These are phyloP conservation scores for Neomonachus schauinslandi DNA, from an alignment of 2,113 vertebrate species.

Conservation along the genomic window DNA sequence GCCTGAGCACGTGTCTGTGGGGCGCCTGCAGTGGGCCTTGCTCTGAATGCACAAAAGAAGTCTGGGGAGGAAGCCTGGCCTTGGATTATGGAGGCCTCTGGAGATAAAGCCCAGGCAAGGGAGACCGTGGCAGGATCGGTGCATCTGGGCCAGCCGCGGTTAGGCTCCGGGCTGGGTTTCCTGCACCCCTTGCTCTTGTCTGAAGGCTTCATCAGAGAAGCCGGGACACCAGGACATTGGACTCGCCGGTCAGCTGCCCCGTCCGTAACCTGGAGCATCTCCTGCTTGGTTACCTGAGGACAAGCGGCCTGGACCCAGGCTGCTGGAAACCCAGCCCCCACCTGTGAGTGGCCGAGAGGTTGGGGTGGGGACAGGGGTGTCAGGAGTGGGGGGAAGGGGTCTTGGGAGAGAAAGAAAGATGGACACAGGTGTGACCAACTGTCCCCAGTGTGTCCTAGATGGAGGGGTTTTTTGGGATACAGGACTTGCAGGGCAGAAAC, in stretches of 20 bases:
- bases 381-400: rapidly evolving
- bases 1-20: rapidly evolving
- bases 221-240: rapidly evolving
- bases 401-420: neutral
- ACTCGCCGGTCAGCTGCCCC: neutral
- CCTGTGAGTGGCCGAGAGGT: neutral
- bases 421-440: too few relatives aligned
- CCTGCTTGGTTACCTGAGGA: neutral
- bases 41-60: neutral
- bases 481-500: neutral
- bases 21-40: rapidly evolving
- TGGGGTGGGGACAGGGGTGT: rapidly evolving
- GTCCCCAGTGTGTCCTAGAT: neutral
- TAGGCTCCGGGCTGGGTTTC: neutral
- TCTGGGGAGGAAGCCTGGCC: neutral
- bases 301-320: neutral
- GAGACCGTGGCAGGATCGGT: rapidly evolving
- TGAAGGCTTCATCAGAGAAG: neutral
- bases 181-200: rapidly evolving
- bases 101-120: neutral
- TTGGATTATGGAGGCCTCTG: rapidly evolving
- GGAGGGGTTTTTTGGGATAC: neutral
- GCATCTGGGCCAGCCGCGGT: rapidly evolving
- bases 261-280: too few relatives aligned
- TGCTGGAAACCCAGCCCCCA: neutral